phyloP scores from a whole-genome alignment of 2,888 invertebrate genomes.

The Cylloceria caligata region DNA sequence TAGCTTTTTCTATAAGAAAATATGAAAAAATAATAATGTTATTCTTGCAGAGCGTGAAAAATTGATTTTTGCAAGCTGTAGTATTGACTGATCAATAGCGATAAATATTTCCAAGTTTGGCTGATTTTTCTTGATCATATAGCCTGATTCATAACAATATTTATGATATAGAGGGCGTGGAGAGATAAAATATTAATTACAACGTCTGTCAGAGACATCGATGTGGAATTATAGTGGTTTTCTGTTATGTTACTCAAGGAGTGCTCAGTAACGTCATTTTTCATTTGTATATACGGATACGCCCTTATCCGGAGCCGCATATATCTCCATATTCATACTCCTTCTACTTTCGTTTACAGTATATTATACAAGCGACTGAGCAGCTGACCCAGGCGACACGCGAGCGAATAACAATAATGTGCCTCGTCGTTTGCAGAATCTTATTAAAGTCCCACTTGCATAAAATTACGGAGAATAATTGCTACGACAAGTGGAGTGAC shows the following conservation, averaged over 20 bases:
- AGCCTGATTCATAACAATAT: too few species aligned
- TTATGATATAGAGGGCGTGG: too few species aligned
- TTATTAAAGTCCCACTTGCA: constrained; percentile 66
- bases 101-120: too few species aligned
- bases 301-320: constrained; percentile 21
- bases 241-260: constrained; percentile 13
- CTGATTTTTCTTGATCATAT: too few species aligned
- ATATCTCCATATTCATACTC: constrained; percentile 30
- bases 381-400: constrained; percentile 52
- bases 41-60: too few species aligned
- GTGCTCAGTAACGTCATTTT: constrained; percentile 31
- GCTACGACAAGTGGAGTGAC: constrained; percentile 31
- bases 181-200: neutral
- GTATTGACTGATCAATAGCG: too few species aligned
- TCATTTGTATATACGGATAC: constrained; percentile 39
- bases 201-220: constrained; percentile 26
- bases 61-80: too few species aligned
- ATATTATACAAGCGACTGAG: constrained; percentile 39
- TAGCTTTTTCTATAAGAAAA: too few species aligned
- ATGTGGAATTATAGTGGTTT: constrained; percentile 6
- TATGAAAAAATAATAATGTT: too few species aligned
- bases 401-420: constrained; percentile 55
- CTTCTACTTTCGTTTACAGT: constrained; percentile 28
- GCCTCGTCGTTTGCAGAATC: constrained; percentile 48
- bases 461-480: constrained; percentile 66